These are phyloP conservation scores for Drosophila setifemur DNA, from an alignment of 1,140 invertebrate genomes.

Conservation along the genomic window DNA sequence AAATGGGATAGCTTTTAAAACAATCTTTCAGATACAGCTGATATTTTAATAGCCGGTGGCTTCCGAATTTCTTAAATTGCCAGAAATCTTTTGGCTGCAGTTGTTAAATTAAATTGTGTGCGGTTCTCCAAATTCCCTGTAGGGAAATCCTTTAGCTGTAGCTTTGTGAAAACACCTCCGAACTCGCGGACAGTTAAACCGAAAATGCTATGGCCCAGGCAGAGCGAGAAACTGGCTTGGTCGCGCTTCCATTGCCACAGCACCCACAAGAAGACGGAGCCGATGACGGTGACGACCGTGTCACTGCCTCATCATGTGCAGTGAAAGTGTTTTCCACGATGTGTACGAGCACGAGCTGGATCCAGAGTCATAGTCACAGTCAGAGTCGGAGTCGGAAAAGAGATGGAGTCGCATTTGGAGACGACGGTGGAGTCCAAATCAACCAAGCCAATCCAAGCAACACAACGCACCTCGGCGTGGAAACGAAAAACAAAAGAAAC, in stretches of 20 bases:
- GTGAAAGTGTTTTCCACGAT: conserved; percentile 79
- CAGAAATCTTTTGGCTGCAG: not conserved
- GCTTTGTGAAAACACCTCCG: conserved; percentile 42
- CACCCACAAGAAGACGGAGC: conserved; percentile 42
- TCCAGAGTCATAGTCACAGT: not conserved
- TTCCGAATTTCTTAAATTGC: too few species aligned
- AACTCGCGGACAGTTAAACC: conserved; percentile 42
- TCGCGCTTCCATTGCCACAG: conserved; percentile 69
- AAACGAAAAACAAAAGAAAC: conserved; percentile 38
- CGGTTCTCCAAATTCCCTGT: too few species aligned
- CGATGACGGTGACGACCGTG: conserved; percentile 53
- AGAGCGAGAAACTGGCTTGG: conserved; percentile 65
- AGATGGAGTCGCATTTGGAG: not conserved
- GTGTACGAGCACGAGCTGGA: conserved; percentile 32
- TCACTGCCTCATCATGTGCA: conserved; percentile 75
- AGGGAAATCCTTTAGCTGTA: not conserved
- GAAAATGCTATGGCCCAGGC: conserved; percentile 60
- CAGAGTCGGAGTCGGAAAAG: not conserved
- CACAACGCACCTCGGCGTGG: conserved; percentile 67
- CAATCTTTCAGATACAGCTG: too few species aligned
- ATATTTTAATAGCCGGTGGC: too few species aligned
- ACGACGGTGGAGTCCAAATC: conserved; percentile 8
- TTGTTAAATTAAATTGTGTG: not conserved
- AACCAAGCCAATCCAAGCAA: conserved; percentile 37
- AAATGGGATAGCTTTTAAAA: too few species aligned